Evolutionary conservation across 2,113 vertebrate genomes (phyloP), one percentile per base, ranked within the genome.

Genomic region (Hemicordylus capensis): DNA sequence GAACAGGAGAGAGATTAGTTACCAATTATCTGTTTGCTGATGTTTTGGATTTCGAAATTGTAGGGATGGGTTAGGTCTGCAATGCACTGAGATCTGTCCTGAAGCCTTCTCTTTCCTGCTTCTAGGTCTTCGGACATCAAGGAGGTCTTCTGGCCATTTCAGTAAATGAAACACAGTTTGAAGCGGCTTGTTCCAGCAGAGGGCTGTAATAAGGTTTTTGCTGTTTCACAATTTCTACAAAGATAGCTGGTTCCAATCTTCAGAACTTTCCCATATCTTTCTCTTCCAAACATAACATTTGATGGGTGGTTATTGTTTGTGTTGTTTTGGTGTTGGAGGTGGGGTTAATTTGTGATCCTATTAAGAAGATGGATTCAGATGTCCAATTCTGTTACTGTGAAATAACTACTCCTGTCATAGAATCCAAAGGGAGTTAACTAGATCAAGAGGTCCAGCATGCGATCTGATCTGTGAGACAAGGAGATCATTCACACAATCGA

Each of bases 1-100:
- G 72, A 85, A 81, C 42, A 90, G n/a, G 66, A 37, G 72, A 48
- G 54, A 87, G 78, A 67, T 3, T 39, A 78, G 61, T 37, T 84
- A 28, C 46, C 76, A 12, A 19, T 37, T 61, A 63, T n/a, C 58
- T 86, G 26, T 42, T 83, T 26, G 11, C 64, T 31, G 31, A 44
- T 39, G 2, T 3, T 9, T 31, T 79, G 42, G 54, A 88, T 22
- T 24, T 77, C 0, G 54, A 39, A 74, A n/a, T 58, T 64, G 26
- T 46, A 86, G 56, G 31, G 3, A 1, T 1, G 1, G 34, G 15
- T 9, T 1, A 48, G 76, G 81, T 72, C 48, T 34, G 15, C 31
- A 24, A 3, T 72, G 69, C 80, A 42, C 0, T 0, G 46, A 39
- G 11, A 2, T 15, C 0, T 10, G 3, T 3, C 46, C 63, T 69